Base-by-base conservation (phyloP, 2,888 invertebrate species). In the Caenorhabditis auriculariae region DNA sequence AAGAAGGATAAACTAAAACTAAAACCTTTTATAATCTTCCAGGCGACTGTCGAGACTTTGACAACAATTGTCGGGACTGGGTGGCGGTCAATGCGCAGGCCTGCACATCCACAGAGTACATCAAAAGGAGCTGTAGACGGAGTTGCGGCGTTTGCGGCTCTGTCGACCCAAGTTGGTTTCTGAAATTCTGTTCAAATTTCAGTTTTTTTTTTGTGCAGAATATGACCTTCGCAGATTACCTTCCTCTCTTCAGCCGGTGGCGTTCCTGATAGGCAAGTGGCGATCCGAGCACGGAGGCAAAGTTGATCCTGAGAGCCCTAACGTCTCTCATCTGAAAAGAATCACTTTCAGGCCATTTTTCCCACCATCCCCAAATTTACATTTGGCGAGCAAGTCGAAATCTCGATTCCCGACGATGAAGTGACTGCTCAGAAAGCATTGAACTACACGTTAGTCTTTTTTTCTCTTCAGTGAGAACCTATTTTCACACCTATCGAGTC, bases 311-410 rank as follows among this genome's bases (percentile, higher is more conserved):
- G 15, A 26, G 4, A 12, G 27, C 7, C 7, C 12, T 6, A 27
- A 2, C 28, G 17, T 17, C 9, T 27, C 7, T 29, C 27, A 5
- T 17, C 35, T 15, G 43, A n/a, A n/a, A n/a, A n/a, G n/a, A n/a
- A n/a, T n/a, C n/a, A n/a, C n/a, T n/a, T n/a, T n/a, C n/a, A 55
- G 58, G 74, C 73, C 12, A 58, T 71, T 19, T 80, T 80, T 60
- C 78, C 80, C 9, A 78, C 81, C 6, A 81, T 81, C 39, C 81
- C 81, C 4, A 79, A 79, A 53, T 81, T 81, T 60, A 82, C 78
- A 15, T 81, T 80, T 43, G 81, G 81, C 24, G 81, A 81, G 54
- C 73, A 82, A 57, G 66, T 81, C 39, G 73, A 77, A 44, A 76
- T 81, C 52, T 70, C 68, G 21, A 69, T 81, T 32, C 72, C 80